Conservation (phyloP, 2,888 invertebrate genomes). For the Nephrocerus scutellatus region DNA sequence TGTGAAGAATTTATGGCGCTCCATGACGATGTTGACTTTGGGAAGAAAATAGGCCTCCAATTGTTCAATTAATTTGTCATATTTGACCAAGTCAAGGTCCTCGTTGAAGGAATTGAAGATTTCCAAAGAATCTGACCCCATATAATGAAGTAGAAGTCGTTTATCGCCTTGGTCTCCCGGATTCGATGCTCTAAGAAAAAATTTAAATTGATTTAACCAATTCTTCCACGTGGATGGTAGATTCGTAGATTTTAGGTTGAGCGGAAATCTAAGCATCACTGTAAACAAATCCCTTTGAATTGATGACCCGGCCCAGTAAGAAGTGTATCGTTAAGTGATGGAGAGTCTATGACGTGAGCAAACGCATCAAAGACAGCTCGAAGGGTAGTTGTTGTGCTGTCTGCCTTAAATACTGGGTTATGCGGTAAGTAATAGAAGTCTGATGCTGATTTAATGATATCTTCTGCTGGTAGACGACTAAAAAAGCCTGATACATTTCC, state of each 20-base stretch:
- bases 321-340: slow-evolving; percentile 13
- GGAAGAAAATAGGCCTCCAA: slow-evolving; percentile 17
- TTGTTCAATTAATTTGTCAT: slow-evolving; percentile 10
- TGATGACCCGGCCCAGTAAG: slow-evolving; percentile 11
- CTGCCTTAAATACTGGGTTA: slow-evolving; percentile 16
- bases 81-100: slow-evolving; percentile 14
- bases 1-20: slow-evolving; percentile 14
- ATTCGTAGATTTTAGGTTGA: too few species aligned
- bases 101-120: slow-evolving; percentile 22
- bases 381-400: slow-evolving; percentile 13
- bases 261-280: too few species aligned
- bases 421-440: slow-evolving; percentile 13
- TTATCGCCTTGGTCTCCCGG: slow-evolving; percentile 3
- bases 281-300: slow-evolving; percentile 14
- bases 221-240: too few species aligned
- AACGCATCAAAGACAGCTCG: slow-evolving; percentile 19
- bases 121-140: slow-evolving; percentile 8
- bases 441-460: slow-evolving; percentile 4
- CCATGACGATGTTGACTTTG: slow-evolving; percentile 20
- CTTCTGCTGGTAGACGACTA: slow-evolving; percentile 3
- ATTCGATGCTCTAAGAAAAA: slow-evolving; percentile 19
- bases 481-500: slow-evolving; percentile 1
- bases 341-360: neutral
- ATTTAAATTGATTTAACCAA: slow-evolving; percentile 19
- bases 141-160: slow-evolving; percentile 8